These are phyloP conservation scores for Marmota flaviventris DNA, from an alignment of 2,113 vertebrate genomes.

Conservation along the genomic window DNA sequence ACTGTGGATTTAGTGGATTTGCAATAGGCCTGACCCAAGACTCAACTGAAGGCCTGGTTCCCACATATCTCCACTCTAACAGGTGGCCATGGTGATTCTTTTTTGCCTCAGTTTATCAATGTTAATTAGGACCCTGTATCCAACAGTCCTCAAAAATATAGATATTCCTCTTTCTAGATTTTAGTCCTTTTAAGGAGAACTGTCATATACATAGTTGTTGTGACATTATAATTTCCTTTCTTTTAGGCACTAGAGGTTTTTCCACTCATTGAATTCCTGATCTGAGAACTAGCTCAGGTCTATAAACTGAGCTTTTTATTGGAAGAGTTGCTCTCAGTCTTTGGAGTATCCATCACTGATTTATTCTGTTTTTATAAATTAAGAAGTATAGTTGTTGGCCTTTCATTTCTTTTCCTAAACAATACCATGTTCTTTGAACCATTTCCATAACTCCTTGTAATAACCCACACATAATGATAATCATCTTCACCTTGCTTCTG, in stretches of 20 bases:
- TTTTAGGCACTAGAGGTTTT: background rate
- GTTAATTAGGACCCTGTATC: background rate
- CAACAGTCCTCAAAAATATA: background rate
- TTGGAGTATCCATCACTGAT: background rate
- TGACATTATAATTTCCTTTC: background rate
- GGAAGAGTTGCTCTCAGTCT: background rate
- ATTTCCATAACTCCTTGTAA: background rate
- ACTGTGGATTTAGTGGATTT: background rate
- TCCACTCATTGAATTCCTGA: background rate
- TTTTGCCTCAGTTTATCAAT: background rate
- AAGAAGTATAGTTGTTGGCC: background rate
- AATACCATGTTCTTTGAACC: background rate
- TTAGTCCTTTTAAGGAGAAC: background rate
- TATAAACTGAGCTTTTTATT: background rate
- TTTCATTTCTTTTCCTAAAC: background rate
- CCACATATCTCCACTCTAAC: background rate
- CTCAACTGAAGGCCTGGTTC: background rate
- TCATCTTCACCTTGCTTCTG: background rate
- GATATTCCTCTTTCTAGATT: background rate
- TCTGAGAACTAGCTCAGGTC: background rate
- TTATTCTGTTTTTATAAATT: constrained; percentile 8
- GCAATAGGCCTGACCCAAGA: background rate
- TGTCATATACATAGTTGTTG: background rate
- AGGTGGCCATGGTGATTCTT: background rate
- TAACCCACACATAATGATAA: background rate